Conservation (phyloP, 2,888 invertebrate species). For the Cerastis leucographa region DNA sequence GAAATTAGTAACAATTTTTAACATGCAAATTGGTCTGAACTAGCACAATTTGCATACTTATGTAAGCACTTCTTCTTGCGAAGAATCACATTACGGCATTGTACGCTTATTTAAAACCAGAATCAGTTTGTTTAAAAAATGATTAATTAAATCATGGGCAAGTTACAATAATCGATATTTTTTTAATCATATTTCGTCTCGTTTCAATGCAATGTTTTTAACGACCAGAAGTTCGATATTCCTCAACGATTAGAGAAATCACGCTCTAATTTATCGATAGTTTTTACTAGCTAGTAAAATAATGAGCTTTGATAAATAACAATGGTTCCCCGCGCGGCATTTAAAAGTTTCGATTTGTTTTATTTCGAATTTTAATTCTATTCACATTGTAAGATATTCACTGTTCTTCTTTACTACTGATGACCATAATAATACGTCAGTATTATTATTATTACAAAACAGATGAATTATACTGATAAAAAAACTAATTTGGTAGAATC, state of each 20-base stretch:
- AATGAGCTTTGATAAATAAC: constrained; percentile 15
- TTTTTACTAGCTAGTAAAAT: constrained; percentile 4
- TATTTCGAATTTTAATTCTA: neutral
- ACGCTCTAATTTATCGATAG: constrained; percentile 4
- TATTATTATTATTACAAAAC: constrained; percentile 34
- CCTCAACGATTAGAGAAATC: constrained; percentile 28
- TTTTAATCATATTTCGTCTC: neutral
- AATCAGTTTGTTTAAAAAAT: neutral
- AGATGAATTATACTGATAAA: constrained; percentile 34
- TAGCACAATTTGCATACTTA: neutral
- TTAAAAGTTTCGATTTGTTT: neutral
- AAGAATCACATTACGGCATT: neutral
- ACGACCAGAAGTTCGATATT: constrained; percentile 11
- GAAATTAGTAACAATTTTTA: too few relatives aligned
- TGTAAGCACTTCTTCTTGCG: neutral
- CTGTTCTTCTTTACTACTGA: constrained; percentile 22
- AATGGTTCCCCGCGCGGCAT: constrained; percentile 4
- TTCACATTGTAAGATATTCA: constrained; percentile 1
- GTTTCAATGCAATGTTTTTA: neutral
- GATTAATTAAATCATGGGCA: neutral
- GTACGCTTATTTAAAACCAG: neutral
- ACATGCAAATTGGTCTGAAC: too few relatives aligned
- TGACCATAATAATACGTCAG: constrained; percentile 5
- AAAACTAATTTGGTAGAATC: constrained; percentile 43
- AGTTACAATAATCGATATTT: constrained; percentile 5